Conservation (phyloP, 2,113 vertebrate species). For the Gopherus flavomarginatus region DNA sequence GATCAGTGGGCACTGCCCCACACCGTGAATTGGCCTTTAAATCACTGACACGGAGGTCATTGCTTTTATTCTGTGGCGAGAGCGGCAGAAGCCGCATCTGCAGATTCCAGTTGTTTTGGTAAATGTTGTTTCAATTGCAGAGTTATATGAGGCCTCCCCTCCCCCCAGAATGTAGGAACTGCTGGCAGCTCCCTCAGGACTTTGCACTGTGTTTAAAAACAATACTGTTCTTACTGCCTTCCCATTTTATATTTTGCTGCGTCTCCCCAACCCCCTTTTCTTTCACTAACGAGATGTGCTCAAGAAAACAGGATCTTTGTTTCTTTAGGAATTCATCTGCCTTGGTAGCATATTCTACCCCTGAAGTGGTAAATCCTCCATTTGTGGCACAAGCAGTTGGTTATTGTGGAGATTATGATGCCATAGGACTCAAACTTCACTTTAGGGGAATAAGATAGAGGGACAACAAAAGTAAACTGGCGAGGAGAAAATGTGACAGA, state of each 20-base stretch:
- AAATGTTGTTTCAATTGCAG: background rate
- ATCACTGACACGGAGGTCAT: background rate
- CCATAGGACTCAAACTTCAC: slow-evolving; percentile 18
- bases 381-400: background rate
- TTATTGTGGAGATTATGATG: background rate
- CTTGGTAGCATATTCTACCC: slow-evolving; percentile 19
- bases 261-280: slow-evolving; percentile 27
- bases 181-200: background rate
- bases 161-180: background rate
- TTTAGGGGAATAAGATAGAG: background rate
- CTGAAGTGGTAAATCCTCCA: slow-evolving; percentile 26
- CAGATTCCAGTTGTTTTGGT: background rate
- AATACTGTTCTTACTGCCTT: background rate
- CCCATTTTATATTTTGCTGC: background rate
- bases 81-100: background rate
- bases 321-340: slow-evolving; percentile 7
- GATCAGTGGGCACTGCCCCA: background rate
- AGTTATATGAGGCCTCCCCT: background rate
- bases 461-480: background rate
- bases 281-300: background rate
- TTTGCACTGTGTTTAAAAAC: background rate
- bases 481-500: background rate
- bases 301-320: slow-evolving; percentile 31
- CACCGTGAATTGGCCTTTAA: background rate
- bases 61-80: background rate